A percentile compares a stretch with the other conserved stretches of the same genome.
Evolutionary conservation across 2,888 invertebrate genomes (phyloP).

Genomic region (Amblyjoppa fuscipennis): DNA sequence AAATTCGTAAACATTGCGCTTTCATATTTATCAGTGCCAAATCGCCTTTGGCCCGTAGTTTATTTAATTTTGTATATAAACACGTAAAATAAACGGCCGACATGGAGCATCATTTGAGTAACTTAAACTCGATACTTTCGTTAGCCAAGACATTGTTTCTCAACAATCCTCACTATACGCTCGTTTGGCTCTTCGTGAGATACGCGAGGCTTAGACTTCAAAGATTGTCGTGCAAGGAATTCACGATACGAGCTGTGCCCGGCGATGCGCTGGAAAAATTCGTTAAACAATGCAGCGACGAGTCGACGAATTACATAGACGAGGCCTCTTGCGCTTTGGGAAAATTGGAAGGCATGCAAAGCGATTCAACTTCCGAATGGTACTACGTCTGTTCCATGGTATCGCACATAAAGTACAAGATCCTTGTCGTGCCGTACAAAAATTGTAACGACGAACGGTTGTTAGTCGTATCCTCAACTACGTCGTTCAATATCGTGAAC

Average conservation of each 20-base stretch:
- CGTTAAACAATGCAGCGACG: conserved; percentile 51
- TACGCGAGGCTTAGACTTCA: conserved; percentile 72
- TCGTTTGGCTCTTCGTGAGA: conserved; percentile 73
- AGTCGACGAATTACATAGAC: conserved; percentile 71
- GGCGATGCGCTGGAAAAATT: conserved; percentile 70
- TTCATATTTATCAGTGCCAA: not conserved
- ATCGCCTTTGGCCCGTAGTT: not conserved
- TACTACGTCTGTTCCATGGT: conserved; percentile 72
- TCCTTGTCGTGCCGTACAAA: conserved; percentile 71
- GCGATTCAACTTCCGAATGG: conserved; percentile 69
- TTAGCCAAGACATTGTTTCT: conserved; percentile 68
- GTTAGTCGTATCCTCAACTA: conserved; percentile 78
- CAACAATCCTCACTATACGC: conserved; percentile 72
- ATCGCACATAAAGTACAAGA: conserved; percentile 77
- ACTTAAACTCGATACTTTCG: conserved; percentile 43
- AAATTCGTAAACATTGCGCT: not conserved
- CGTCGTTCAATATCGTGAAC: conserved; percentile 77
- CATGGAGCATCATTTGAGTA: not conserved
- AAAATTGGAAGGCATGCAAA: conserved; percentile 57
- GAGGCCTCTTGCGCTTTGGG: conserved; percentile 74
- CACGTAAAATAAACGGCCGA: not conserved
- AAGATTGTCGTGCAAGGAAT: conserved; percentile 67
- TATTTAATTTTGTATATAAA: not conserved
- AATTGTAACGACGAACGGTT: conserved; percentile 61
- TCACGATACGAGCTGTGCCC: conserved; percentile 70